phyloP scores from a whole-genome alignment of 2,797 vertebrate species.

The Craterocephalus amniculus region DNA sequence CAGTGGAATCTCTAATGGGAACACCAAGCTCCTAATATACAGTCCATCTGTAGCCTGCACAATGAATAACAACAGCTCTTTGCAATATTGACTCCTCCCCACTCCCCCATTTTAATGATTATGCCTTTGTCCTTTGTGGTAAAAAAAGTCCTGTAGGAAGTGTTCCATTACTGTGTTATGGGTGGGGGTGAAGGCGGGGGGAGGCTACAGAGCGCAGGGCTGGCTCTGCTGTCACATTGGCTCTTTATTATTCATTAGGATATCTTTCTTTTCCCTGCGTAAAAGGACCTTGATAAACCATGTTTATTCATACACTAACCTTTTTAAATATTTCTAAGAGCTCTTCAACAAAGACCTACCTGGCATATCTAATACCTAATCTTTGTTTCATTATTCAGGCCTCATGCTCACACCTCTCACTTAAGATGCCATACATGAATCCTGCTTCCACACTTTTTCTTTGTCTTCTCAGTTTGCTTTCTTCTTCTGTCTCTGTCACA shows the following conservation, averaged over 20 bases:
- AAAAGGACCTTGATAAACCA: slow-evolving; percentile 95
- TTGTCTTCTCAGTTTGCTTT: slow-evolving; percentile 46
- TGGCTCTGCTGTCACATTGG: slow-evolving; percentile 86
- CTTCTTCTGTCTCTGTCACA: slow-evolving; percentile 73
- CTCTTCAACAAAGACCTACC: slow-evolving; percentile 92
- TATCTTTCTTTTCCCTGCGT: slow-evolving; percentile 88
- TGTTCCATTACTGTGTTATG: slow-evolving; percentile 90
- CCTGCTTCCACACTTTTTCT: slow-evolving; percentile 78
- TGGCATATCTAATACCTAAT: slow-evolving; percentile 94
- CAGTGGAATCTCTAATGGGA: slow-evolving; percentile 73
- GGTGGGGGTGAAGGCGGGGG: slow-evolving; percentile 28
- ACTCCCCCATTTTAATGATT: slow-evolving; percentile 86
- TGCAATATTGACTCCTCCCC: slow-evolving; percentile 89
- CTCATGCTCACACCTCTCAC: slow-evolving; percentile 87
- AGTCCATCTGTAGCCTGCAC: slow-evolving; percentile 69
- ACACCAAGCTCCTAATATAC: slow-evolving; percentile 69
- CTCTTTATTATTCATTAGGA: slow-evolving; percentile 97
- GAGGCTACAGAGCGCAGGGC: slow-evolving; percentile 87
- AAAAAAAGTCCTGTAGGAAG: slow-evolving; percentile 84
- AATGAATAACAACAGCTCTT: slow-evolving; percentile 75
- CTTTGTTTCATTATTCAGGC: slow-evolving; percentile 97
- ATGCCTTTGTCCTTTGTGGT: slow-evolving; percentile 89
- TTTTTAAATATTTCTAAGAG: slow-evolving; percentile 99
- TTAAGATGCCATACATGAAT: slow-evolving; percentile 95
- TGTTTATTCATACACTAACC: slow-evolving; percentile 99